phyloP scores from a whole-genome alignment of 2,797 vertebrate genomes.

The Australoheros facetus region DNA sequence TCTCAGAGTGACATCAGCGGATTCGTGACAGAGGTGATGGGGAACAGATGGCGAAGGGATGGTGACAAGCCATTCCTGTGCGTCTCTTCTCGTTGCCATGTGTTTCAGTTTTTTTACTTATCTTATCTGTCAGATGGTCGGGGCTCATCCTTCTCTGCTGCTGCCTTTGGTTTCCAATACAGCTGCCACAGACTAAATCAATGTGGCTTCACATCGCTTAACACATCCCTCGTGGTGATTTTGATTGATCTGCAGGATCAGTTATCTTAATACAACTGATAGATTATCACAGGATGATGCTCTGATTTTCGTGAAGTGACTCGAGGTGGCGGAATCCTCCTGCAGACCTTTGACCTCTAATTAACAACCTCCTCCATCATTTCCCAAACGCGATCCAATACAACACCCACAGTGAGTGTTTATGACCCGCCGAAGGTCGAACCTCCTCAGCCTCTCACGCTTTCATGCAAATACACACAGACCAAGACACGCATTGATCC shows the following conservation, averaged over 20 bases:
- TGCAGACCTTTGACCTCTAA: slow-evolving; percentile 52
- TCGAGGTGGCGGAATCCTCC: slow-evolving; percentile 47
- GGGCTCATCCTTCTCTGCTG: slow-evolving; percentile 21
- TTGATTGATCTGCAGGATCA: slow-evolving; percentile 61
- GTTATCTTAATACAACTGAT: slow-evolving; percentile 46
- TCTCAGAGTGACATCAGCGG: slow-evolving; percentile 69
- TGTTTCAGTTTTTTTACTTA: slow-evolving; percentile 50
- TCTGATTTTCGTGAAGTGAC: slow-evolving; percentile 53
- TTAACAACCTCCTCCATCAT: slow-evolving; percentile 47
- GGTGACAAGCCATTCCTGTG: slow-evolving; percentile 54
- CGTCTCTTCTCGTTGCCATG: slow-evolving; percentile 48
- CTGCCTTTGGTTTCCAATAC: slow-evolving; percentile 56
- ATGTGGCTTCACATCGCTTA: slow-evolving; percentile 52
- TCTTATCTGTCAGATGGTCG: slow-evolving; percentile 47
- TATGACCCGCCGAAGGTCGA: slow-evolving; percentile 71
- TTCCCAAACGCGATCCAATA: slow-evolving; percentile 72
- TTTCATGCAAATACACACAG: slow-evolving; percentile 40
- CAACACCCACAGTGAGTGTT: slow-evolving; percentile 23
- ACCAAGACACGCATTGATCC: slow-evolving; percentile 75
- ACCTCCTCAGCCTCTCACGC: slow-evolving; percentile 44
- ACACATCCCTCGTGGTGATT: slow-evolving; percentile 38
- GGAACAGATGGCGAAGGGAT: slow-evolving; percentile 72
- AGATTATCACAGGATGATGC: slow-evolving; percentile 43
- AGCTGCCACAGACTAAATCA: slow-evolving; percentile 58
- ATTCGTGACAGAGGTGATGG: slow-evolving; percentile 64